Base-by-base conservation (phyloP, 2,113 vertebrate genomes). In the Rhinolophus ferrumequinum region DNA sequence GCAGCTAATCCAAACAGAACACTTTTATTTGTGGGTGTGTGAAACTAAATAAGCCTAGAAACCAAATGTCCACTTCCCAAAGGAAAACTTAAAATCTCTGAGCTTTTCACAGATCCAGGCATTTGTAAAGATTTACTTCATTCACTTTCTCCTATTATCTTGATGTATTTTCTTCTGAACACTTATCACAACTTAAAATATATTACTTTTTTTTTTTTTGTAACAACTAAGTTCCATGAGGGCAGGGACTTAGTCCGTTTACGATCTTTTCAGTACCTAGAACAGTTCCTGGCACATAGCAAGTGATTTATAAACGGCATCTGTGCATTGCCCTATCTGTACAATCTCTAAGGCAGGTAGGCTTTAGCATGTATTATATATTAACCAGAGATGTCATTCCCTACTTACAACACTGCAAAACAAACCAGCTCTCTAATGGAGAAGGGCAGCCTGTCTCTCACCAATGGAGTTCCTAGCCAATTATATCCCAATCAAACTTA, bases 41-140 rank as follows among this genome's bases (percentile, higher is more conserved):
- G n/a, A 96, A 92, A 88, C 18, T 67, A 95, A 96, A 86, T 77
- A 89, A 92, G 13, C 21, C 52, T 76, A 80, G 93, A 84, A 87
- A 91, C 28, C 76, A 85, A 97, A 92, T 33, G 54, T 72, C 54
- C 70, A 89, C 82, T 90, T 85, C 52, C 44, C 60, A 79, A n/a
- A 87, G 67, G 47, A 90, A 94, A 83, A 47, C 2, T 64, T 81
- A 81, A 95, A 72, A 73, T 21, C 54, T 14, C 30, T 6, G 9
- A 88, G 44, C 14, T 75, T 89, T 80, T 76, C 62, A 93, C 41
- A 94, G 50, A 79, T 21, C 6, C 64, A 64, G 72, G 22, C 50
- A 88, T 67, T 35, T 85, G 67, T 86, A 93, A 86, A 75, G 56
- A 70, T 52, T 84, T 72, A 64, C 8, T 87, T 80, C n/a, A 87